Conservation (phyloP, 2,113 vertebrate species). For the Siphamia tubifer region DNA sequence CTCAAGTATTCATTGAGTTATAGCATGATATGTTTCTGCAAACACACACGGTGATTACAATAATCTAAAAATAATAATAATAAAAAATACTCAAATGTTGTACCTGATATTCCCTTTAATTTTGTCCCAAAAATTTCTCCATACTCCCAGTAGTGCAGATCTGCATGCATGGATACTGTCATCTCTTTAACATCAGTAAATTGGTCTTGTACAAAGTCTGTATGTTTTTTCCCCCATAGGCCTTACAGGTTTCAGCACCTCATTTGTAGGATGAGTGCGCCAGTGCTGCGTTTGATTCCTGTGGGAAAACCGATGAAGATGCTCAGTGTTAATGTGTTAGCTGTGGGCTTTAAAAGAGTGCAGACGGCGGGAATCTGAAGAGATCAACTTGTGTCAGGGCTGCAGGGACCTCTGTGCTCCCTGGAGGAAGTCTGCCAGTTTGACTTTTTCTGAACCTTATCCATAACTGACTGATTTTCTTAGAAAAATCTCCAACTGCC, state of each 20-base stretch:
- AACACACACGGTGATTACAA: no score
- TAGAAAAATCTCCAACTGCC: conserved; percentile 60
- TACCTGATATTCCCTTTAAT: no score
- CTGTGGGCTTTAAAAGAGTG: conserved; percentile 43
- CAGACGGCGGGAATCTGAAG: conserved; percentile 42
- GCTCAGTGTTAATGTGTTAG: conserved; percentile 54
- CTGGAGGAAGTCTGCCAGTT: conserved; percentile 46
- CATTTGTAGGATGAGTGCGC: conserved; percentile 41
- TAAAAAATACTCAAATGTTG: no score
- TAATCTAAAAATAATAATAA: no score
- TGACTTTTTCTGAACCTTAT: conserved; percentile 65
- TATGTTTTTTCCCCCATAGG: conserved; percentile 1
- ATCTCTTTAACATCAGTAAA: not conserved
- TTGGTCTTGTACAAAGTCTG: not conserved
- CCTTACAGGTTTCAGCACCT: conserved; percentile 16
- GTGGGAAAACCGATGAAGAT: conserved; percentile 36
- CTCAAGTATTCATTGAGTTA: no score
- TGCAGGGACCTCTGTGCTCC: conserved; percentile 46
- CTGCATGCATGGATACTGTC: not conserved
- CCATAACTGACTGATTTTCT: conserved; percentile 67
- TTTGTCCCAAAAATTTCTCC: no score
- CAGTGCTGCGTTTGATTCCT: conserved; percentile 7
- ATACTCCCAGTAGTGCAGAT: no score
- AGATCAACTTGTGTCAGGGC: conserved; percentile 64
- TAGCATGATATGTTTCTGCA: no score